phyloP scores from a whole-genome alignment of 2,113 vertebrate species.

The mouse (Mus musculus) region DNA sequence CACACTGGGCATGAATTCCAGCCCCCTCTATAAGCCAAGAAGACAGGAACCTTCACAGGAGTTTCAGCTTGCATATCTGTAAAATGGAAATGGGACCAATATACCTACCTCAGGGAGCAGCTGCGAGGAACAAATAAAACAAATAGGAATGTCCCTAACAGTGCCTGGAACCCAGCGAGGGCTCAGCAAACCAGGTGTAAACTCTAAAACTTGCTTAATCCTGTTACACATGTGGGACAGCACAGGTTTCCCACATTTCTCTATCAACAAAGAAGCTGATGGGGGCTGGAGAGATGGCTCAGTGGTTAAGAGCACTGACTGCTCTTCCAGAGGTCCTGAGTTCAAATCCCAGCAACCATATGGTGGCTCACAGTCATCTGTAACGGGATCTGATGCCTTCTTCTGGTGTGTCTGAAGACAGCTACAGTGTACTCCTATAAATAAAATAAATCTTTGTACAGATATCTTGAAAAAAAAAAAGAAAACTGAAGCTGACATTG shows the following conservation, averaged over 20 bases:
- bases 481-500: no score
- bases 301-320: no score
- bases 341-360: no score
- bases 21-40: neutral
- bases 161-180: neutral
- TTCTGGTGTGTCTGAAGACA: no score
- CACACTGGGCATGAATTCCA: conserved; percentile 29
- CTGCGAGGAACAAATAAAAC: conserved; percentile 40
- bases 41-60: conserved; percentile 36
- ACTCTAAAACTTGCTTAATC: conserved; percentile 11
- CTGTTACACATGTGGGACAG: neutral
- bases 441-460: no score
- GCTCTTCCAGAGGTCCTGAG: no score
- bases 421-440: no score
- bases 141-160: neutral
- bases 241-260: neutral
- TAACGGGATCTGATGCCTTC: no score
- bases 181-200: conserved; percentile 34
- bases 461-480: neutral
- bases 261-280: conserved; percentile 26
- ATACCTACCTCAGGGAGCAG: neutral
- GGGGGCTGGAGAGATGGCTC: neutral
- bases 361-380: no score
- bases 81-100: neutral
- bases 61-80: conserved; percentile 47